Evolutionary conservation across 2,888 invertebrate genomes (phyloP), one percentile per base, ranked within the genome.

Genomic region (Hemithea aestivaria): DNA sequence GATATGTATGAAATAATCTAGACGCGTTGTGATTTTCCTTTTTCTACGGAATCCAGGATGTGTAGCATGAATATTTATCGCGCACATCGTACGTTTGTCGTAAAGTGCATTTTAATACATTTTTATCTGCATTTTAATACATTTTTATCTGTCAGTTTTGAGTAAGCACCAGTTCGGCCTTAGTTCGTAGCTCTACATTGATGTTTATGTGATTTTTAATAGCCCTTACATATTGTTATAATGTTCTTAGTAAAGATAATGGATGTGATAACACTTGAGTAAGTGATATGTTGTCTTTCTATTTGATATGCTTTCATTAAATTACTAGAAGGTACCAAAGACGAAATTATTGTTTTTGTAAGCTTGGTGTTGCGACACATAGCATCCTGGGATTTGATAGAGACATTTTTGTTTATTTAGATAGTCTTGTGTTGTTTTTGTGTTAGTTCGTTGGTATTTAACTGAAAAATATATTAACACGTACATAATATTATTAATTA

Each of bases 11-110:
- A 67, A 60, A 66, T 71, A 78, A 80, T 76, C 78, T 65, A 61
- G 41, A 48, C 75, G 76, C 81, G 79, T 82, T 70, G 72, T 62
- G 69, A 75, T 80, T 80, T 82, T 80, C 82, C 82, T 78, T 75
- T 77, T 78, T 85, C 73, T 69, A 73, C 62, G 63, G 85, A 84
- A 85, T 82, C 82, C 82, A 85, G 85, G 85, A 87, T 84, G 84
- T 72, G 50, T 74, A 66, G 74, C 76, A 85, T 83, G 80, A 82
- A 84, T 85, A 85, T 85, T 84, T 83, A 85, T 80, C 67, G 65
- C 57, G 63, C 56, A 71, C 66, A 66, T 61, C 65, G 77, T 68
- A 72, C 72, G 73, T 71, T 63, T 63, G 65, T 60, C 71, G 76
- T 81, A 76, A 82, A 83, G 62, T 47, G 79, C 74, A 83, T 81